Conservation (phyloP, 2,797 vertebrate species). For the Neopelma chrysocephalum region DNA sequence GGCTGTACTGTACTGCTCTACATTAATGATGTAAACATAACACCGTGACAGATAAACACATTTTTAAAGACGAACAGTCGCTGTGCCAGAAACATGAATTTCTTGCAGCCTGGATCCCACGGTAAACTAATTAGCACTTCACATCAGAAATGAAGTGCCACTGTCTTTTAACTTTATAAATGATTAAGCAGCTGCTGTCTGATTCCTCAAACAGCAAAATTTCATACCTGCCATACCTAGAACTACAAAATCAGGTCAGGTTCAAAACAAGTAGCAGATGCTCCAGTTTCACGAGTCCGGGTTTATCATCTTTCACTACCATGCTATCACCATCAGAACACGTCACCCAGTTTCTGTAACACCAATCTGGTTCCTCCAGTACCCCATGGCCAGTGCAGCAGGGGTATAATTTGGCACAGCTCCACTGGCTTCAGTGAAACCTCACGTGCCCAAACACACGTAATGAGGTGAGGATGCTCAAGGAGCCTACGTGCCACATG, state of each 20-base stretch:
- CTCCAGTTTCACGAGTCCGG: background rate
- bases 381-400: background rate
- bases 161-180: background rate
- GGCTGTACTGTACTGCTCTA: background rate
- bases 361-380: background rate
- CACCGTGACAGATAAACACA: background rate
- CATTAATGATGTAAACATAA: background rate
- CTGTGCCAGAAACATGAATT: background rate
- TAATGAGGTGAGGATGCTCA: background rate
- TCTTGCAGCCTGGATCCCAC: background rate
- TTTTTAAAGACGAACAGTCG: background rate
- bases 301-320: background rate
- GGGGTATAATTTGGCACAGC: background rate
- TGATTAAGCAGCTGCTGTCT: slow-evolving; percentile 30
- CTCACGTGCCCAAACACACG: background rate
- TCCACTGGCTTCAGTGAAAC: background rate
- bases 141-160: background rate
- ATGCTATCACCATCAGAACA: fast-evolving
- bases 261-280: background rate
- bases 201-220: background rate
- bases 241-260: slow-evolving; percentile 40
- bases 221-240: background rate
- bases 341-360: background rate
- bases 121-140: slow-evolving; percentile 45
- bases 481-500: background rate